Conservation (phyloP, 92 coral and sea anemone genomes). For the Blastomussa wellsi region DNA sequence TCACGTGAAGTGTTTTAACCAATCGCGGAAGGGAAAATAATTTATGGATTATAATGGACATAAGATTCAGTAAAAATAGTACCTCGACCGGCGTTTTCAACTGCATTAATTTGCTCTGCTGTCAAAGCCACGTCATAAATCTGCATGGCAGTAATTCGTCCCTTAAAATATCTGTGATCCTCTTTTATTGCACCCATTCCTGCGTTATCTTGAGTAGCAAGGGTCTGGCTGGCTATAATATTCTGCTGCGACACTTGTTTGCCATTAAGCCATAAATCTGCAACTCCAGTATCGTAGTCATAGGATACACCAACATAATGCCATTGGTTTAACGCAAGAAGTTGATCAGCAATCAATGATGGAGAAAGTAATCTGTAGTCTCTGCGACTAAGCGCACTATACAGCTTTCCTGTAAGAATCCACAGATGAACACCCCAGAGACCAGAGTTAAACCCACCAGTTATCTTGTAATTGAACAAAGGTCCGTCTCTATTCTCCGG, state of each 20-base stretch:
- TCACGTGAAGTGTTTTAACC: background rate
- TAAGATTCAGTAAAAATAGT: background rate
- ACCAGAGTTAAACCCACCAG: background rate
- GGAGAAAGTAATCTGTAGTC: background rate
- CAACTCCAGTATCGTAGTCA: background rate
- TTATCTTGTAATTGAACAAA: constrained; percentile 1
- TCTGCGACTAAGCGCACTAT: background rate
- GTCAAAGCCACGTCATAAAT: background rate
- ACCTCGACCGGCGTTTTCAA: background rate
- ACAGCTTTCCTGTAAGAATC: background rate
- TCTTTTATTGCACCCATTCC: background rate
- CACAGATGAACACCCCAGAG: constrained; percentile 1
- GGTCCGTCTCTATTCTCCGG: constrained; percentile 1
- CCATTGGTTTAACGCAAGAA: background rate
- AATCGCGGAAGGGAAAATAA: background rate
- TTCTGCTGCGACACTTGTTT: background rate
- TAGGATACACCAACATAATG: background rate
- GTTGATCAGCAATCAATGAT: background rate
- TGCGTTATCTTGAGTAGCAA: constrained; percentile 8
- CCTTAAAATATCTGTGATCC: background rate
- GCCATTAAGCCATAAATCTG: background rate
- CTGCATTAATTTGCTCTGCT: background rate
- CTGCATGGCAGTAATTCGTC: background rate
- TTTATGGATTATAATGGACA: background rate
- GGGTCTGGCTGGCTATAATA: background rate